Percentiles rank a stretch among this genome's conserved stretches.
Conservation (phyloP, 2,888 invertebrate species). For the Euplexia lucipara region DNA sequence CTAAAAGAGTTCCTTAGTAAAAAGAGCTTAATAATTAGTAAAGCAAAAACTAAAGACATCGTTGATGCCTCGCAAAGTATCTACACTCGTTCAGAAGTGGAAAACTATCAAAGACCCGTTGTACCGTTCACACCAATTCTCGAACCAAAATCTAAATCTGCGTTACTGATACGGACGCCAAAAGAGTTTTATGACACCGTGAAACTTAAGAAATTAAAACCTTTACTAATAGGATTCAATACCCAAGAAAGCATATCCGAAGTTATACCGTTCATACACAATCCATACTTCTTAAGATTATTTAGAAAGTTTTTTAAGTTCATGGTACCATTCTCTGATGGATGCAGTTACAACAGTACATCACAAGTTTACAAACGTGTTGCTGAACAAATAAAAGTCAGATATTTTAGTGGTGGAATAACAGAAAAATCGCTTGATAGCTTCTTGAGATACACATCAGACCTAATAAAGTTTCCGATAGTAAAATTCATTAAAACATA, state of each 20-base stretch:
- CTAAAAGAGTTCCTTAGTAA: conserved; percentile 73
- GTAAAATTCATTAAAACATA: conserved; percentile 81
- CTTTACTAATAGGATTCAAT: conserved; percentile 88
- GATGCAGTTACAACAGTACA: conserved; percentile 77
- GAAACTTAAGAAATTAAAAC: conserved; percentile 68
- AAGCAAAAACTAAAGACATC: conserved; percentile 75
- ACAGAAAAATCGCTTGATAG: conserved; percentile 75
- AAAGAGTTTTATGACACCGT: conserved; percentile 65
- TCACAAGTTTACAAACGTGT: conserved; percentile 74
- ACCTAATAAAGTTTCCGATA: conserved; percentile 84
- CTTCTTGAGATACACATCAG: conserved; percentile 83
- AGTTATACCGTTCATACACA: conserved; percentile 82
- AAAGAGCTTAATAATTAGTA: conserved; percentile 65
- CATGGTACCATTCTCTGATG: conserved; percentile 82
- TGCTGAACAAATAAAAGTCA: conserved; percentile 74
- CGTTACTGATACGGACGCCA: conserved; percentile 72
- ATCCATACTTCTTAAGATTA: conserved; percentile 77
- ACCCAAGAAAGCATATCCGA: conserved; percentile 88
- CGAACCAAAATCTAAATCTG: conserved; percentile 72
- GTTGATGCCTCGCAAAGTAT: conserved; percentile 77
- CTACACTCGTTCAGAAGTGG: conserved; percentile 77
- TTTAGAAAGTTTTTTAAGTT: conserved; percentile 80
- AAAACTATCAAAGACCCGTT: conserved; percentile 80
- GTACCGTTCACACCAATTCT: conserved; percentile 83
- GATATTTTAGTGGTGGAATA: conserved; percentile 79